Evolutionary conservation across 2,888 invertebrate species (phyloP), one percentile per base, ranked within the genome.

Genomic region (Machimus rusticus): DNA sequence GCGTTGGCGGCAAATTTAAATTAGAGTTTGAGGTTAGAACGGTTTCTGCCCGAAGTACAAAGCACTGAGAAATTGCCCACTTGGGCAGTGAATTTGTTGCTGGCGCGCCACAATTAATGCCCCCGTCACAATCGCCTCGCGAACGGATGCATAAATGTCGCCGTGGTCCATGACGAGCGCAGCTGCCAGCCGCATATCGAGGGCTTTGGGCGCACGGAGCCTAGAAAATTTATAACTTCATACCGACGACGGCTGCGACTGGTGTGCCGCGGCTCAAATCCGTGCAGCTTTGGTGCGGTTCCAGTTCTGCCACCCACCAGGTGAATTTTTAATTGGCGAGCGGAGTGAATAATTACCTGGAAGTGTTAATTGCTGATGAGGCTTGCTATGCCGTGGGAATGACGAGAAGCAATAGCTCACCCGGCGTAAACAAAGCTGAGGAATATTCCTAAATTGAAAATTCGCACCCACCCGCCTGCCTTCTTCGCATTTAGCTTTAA

Each of bases 1-100:
- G 85, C 85, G 85, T 85, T 85, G 85, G 85, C 74, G 85, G 85
- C 37, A 85, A 74, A 85, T 85, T 85, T 85, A 85, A 85, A 85
- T 85, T 74, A 43, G 74, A 51, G 23, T 84, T 84, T 85, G 85
- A 46, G 85, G 85, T 85, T 85, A 85, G 82, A 31, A 37, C 57
- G 19, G 57, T 37, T 81, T 51, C 76, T 37, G 66, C 57, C 19
- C 23, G n/a, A 34, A 66, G n/a, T 19, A 12, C 28, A 23, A 28
- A 78, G 66, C 37, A 34, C 31, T 55, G 82, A 82, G 39, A 37
- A 37, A 82, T 82, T 82, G 82, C 37, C 37, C 28, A 34, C 19
- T 82, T 82, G 57, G 57, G 82, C 46, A 78, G 78, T 19, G 43
- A 14, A 78, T 78, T 78, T 78, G 78, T 78, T 43, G 78, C 82